Conservation (phyloP, 2,113 vertebrate species). For the Balaeniceps rex region DNA sequence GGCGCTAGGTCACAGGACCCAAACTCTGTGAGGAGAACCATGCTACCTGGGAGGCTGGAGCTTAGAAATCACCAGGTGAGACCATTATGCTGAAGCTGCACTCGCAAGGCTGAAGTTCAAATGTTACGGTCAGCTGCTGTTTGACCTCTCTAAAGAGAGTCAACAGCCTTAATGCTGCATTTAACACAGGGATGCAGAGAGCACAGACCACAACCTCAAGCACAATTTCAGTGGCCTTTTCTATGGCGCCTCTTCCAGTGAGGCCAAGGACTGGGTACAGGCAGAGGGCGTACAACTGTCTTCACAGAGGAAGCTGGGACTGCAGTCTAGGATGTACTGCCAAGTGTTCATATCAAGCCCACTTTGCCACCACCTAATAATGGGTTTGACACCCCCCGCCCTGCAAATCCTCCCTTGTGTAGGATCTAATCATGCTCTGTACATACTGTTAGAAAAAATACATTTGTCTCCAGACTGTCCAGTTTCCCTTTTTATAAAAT, state of each 20-base stretch:
- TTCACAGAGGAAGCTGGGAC: background rate
- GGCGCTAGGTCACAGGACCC: background rate
- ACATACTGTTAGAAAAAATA: background rate
- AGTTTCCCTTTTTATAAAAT: background rate
- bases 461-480: background rate
- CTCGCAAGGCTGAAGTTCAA: background rate
- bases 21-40: background rate
- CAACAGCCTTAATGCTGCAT: background rate
- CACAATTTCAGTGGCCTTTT: background rate
- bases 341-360: background rate
- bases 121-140: background rate
- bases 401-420: background rate
- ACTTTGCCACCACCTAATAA: background rate
- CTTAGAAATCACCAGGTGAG: background rate
- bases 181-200: background rate
- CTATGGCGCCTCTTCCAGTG: rapidly evolving
- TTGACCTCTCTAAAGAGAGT: background rate
- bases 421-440: background rate
- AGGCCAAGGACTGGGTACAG: background rate
- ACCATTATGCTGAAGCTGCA: background rate
- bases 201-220: background rate
- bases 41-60: background rate
- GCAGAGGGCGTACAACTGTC: rapidly evolving
- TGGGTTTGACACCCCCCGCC: background rate
- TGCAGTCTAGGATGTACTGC: background rate